Conservation (phyloP, 2,888 invertebrate species). For the Nomada hirtipes region DNA sequence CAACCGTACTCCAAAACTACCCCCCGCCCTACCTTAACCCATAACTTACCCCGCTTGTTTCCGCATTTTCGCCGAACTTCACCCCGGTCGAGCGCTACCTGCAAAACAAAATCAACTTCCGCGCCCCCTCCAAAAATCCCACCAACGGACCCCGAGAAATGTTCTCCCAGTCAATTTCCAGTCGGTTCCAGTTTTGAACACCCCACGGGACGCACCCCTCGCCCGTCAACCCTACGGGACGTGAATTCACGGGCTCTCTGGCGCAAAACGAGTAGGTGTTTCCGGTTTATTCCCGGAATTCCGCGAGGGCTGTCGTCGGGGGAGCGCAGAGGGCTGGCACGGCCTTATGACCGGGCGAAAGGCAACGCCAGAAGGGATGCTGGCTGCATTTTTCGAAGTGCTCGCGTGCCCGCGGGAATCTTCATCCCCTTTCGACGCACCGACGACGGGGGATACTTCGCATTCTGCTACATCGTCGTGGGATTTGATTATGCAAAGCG, state of each 20-base stretch:
- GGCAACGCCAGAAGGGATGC: conserved; percentile 59
- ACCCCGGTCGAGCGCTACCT: too few relatives aligned
- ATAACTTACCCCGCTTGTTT: too few relatives aligned
- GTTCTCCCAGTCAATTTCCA: conserved; percentile 52
- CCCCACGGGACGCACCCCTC: conserved; percentile 10
- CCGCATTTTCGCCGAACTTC: too few relatives aligned
- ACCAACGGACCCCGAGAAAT: conserved; percentile 6
- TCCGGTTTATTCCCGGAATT: conserved; percentile 79
- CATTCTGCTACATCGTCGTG: conserved; percentile 79
- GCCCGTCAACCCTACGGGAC: conserved; percentile 34
- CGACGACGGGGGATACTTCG: conserved; percentile 64
- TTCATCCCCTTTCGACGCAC: conserved; percentile 29
- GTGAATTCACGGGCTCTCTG: conserved; percentile 54
- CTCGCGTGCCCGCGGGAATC: conserved; percentile 75
- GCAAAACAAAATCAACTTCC: too few relatives aligned
- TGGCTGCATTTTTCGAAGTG: conserved; percentile 79
- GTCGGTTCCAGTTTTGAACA: conserved; percentile 48
- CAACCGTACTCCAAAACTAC: too few relatives aligned
- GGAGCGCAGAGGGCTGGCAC: conserved; percentile 25
- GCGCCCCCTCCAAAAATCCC: background rate
- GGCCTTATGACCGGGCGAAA: conserved; percentile 58
- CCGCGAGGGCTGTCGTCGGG: conserved; percentile 57
- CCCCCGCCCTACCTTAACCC: too few relatives aligned
- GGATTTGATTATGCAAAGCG: conserved; percentile 82
- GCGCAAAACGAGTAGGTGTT: conserved; percentile 66